Base-by-base conservation (phyloP, 2,888 invertebrate genomes). In the Dexiosoma caninum region DNA sequence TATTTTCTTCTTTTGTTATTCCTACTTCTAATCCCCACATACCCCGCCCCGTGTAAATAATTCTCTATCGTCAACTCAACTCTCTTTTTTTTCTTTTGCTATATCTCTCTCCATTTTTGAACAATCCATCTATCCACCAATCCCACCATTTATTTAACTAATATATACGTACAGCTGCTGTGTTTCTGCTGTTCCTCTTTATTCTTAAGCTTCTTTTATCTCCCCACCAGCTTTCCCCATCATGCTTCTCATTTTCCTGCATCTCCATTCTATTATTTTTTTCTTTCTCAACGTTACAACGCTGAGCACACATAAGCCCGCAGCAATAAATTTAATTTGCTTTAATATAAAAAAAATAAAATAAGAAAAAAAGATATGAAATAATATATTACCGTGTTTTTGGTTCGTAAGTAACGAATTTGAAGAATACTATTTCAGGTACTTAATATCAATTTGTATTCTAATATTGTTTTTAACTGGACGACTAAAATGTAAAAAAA, bases 371-470 rank as follows among this genome's bases (percentile, higher is more conserved):
- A 64, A 71, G 70, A 78, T 57, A 59, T 83, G 82, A 84, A 86
- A 85, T 84, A 85, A 85, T 85, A 83, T 85, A 84, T 82, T 83
- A 82, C 80, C 75, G 83, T 78, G 72, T 72, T 64, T 80, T 75
- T 71, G 67, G 62, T 59, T 66, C 66, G 59, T 14, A 40, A 69
- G 14, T 64, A 76, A 37, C 67, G 74, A 70, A 55, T 7, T 2
- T 27, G 0, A 30, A 14, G 5, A n/a, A 12, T 42, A 23, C 60
- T 60, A 60, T 8, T n/a, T 16, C 3, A 35, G n/a, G n/a, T n/a
- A n/a, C n/a, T n/a, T n/a, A n/a, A n/a, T n/a, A n/a, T n/a, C n/a
- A n/a, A n/a, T n/a, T n/a, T n/a, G n/a, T n/a, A n/a, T n/a, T n/a
- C n/a, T n/a, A n/a, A n/a, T n/a, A n/a, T n/a, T n/a, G n/a, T n/a